These are phyloP conservation scores for Nomada ruficornis DNA, from an alignment of 2,888 invertebrate species.

Conservation along the genomic window DNA sequence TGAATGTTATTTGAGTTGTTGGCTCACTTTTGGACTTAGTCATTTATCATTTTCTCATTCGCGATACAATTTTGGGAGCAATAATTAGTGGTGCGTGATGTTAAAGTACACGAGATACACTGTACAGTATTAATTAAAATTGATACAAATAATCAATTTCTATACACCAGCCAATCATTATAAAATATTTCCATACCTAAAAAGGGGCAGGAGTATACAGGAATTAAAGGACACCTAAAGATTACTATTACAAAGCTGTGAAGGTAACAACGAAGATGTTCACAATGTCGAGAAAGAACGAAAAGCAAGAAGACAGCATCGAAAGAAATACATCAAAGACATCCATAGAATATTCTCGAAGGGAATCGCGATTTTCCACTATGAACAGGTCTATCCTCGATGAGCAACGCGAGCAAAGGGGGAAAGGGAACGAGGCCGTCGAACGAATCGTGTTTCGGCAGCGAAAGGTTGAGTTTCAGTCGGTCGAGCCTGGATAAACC, in stretches of 20 bases:
- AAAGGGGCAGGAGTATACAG: not conserved
- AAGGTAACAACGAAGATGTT: no score
- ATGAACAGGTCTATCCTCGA: not conserved
- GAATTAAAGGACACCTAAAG: not conserved
- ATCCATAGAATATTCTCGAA: not conserved
- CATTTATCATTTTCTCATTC: no score
- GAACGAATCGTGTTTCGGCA: conserved; percentile 24
- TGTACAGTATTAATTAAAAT: not conserved
- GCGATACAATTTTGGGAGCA: no score
- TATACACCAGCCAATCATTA: not conserved
- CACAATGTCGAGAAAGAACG: not conserved
- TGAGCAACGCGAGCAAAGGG: conserved; percentile 5
- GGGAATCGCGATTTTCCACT: not conserved
- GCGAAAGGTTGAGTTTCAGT: conserved; percentile 14
- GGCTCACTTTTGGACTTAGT: no score
- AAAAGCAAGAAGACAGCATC: not conserved
- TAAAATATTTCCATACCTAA: no score
- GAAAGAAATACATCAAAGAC: not conserved
- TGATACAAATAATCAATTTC: not conserved
- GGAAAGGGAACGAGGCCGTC: not conserved
- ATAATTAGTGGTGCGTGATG: no score
- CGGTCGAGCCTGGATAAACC: conserved; percentile 28
- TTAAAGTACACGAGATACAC: no score
- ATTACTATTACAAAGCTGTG: no score
- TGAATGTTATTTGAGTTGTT: no score